A percentile compares a stretch with the other conserved stretches of the same genome.
These are phyloP conservation scores for Chionoecetes opilio DNA, from an alignment of 1,140 invertebrate genomes.

Conservation along the genomic window DNA sequence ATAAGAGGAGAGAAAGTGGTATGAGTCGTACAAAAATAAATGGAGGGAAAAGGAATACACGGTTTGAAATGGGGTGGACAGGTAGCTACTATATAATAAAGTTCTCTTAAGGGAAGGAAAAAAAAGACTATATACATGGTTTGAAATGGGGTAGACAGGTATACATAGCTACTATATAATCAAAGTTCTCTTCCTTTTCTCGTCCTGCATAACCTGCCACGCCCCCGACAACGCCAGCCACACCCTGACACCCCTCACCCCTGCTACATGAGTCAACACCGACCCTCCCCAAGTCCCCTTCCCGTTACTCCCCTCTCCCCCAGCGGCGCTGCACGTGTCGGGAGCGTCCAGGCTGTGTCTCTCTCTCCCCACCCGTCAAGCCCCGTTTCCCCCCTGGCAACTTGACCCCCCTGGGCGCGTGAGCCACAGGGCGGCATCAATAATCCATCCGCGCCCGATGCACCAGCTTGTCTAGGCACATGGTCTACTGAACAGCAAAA, in stretches of 20 bases:
- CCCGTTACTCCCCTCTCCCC: neutral
- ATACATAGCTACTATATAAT: neutral
- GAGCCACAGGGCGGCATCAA: neutral
- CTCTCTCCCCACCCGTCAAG: neutral
- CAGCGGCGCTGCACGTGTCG: neutral
- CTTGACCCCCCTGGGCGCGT: neutral
- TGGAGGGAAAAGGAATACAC: neutral
- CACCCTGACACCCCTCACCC: constrained; percentile 1
- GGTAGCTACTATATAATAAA: neutral
- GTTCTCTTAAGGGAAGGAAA: neutral
- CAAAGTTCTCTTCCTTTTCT: neutral
- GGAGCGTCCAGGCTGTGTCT: neutral
- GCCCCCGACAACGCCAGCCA: neutral
- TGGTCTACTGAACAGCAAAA: constrained; percentile 19
- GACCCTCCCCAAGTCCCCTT: neutral
- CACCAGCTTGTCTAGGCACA: constrained; percentile 2
- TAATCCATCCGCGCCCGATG: constrained; percentile 15
- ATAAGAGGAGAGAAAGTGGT: neutral
- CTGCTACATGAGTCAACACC: constrained; percentile 7
- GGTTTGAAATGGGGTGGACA: neutral
- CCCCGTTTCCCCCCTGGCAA: neutral
- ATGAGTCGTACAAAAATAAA: neutral
- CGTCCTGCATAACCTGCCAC: neutral
- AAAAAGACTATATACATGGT: neutral
- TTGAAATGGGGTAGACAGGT: neutral